Evolutionary conservation across 2,888 invertebrate species (phyloP), one percentile per base, ranked within the genome.

Genomic region (Allolobophora icterica): DNA sequence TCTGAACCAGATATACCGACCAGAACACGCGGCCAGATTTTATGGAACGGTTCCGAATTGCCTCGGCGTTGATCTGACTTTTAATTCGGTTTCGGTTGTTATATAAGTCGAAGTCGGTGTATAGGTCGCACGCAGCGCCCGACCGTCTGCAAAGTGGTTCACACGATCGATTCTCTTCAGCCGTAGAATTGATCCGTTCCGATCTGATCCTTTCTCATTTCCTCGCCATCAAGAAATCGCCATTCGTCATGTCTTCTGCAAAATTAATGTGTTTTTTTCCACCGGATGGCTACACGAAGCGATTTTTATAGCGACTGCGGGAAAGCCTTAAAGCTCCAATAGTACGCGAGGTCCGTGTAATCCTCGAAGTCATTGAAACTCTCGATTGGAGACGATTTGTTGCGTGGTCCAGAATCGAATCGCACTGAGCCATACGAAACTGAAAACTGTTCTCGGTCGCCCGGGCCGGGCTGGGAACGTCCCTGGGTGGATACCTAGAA

Each of bases 21-120:
- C 30, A 71, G n/a, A 71, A 71, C 71, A 71, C 24, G 52, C 71
- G n/a, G 71, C n/a, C 71, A n/a, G n/a, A 71, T n/a, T 71, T 71
- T n/a, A 71, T 71, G 71, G 71, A 71, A 71, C 71, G 71, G n/a
- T 71, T 71, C 71, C 71, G 71, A n/a, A 71, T 71, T 71, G 71
- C 30, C 30, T 71, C 71, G n/a, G 71, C 71, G 71, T 71, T 71
- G 71, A 71, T 71, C 71, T 71, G 71, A 71, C 71, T 71, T 71
- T 71, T 71, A 71, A 71, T 71, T 71, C n/a, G 13, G 30, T 30
- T 71, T 11, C 11, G 11, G 71, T 71, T 71, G 52, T 71, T 71
- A 71, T 71, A 71, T 71, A n/a, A n/a, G 11, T 2, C 52, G 52
- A 1, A 21, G 1, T 15, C 52, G 52, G 52, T 5, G 52, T 52